Conservation (phyloP, 2,888 invertebrate genomes). For the Conomelus anceps region DNA sequence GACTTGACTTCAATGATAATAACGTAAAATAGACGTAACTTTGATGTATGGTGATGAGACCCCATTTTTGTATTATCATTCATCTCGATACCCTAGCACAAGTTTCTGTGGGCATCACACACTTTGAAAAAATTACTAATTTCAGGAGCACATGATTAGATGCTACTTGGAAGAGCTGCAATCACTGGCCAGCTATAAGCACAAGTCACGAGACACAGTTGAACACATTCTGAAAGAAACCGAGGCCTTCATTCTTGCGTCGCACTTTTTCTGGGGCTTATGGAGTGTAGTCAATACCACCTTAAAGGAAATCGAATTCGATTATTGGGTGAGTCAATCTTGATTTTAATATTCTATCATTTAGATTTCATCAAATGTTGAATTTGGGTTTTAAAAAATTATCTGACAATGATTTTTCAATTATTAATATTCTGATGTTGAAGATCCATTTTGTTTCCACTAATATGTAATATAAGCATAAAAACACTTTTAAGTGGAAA, state of each 20-base stretch:
- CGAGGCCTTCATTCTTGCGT: slow-evolving; percentile 72
- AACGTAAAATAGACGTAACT: too few species aligned
- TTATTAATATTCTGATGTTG: background rate
- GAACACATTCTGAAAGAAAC: slow-evolving; percentile 66
- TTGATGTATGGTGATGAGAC: too few species aligned
- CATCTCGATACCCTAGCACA: too few species aligned
- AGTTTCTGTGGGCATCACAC: too few species aligned
- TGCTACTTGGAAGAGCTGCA: slow-evolving; percentile 28
- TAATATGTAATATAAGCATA: too few species aligned
- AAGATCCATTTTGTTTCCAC: too few species aligned
- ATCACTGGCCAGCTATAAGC: slow-evolving; percentile 26
- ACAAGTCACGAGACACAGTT: slow-evolving; percentile 39
- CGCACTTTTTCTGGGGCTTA: slow-evolving; percentile 88
- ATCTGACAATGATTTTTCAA: background rate
- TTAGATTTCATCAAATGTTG: background rate
- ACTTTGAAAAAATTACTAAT: background rate
- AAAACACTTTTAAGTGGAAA: too few species aligned
- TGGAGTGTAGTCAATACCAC: slow-evolving; percentile 88
- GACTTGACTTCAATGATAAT: too few species aligned
- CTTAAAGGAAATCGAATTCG: slow-evolving; percentile 82
- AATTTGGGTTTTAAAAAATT: too few species aligned
- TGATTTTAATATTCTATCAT: background rate
- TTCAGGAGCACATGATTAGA: slow-evolving; percentile 28
- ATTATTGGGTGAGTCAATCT: slow-evolving; percentile 71
- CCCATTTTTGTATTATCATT: too few species aligned